A percentile compares a stretch with the other conserved stretches of the same genome.
Conservation (phyloP, 1,140 invertebrate species). For the Drosophila serrata region DNA sequence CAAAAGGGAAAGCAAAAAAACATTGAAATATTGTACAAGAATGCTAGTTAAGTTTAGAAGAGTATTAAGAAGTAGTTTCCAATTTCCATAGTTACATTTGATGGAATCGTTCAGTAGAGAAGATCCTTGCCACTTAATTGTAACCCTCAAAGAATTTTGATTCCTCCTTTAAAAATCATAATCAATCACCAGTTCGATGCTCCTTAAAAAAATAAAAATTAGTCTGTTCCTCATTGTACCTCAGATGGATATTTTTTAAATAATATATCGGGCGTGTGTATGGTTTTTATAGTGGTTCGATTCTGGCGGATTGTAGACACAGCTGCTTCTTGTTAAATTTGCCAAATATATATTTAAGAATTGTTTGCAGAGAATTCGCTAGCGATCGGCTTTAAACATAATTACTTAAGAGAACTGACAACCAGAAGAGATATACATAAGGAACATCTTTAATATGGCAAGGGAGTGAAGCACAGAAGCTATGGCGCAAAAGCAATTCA, state of each 20-base stretch:
- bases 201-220: background rate
- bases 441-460: background rate
- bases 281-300: constrained; percentile 21
- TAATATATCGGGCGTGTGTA: background rate
- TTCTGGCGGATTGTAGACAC: constrained; percentile 1
- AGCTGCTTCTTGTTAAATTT: constrained; percentile 27
- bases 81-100: background rate
- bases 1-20: too few relatives aligned
- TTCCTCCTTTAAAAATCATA: too few relatives aligned
- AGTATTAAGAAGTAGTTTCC: background rate
- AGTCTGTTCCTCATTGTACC: background rate
- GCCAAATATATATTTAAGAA: background rate
- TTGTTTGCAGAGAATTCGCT: constrained; percentile 6
- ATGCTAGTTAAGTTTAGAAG: background rate
- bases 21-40: background rate
- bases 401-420: background rate
- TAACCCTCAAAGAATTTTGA: too few relatives aligned
- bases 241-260: background rate
- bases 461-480: background rate
- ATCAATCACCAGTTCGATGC: constrained; percentile 20
- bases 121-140: background rate
- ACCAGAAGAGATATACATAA: background rate
- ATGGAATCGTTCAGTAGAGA: too few relatives aligned
- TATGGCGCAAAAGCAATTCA: background rate
- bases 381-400: background rate